Evolutionary conservation across 2,797 vertebrate species (phyloP), one percentile per base, ranked within the genome.

Genomic region (Enteromius radiatus): DNA sequence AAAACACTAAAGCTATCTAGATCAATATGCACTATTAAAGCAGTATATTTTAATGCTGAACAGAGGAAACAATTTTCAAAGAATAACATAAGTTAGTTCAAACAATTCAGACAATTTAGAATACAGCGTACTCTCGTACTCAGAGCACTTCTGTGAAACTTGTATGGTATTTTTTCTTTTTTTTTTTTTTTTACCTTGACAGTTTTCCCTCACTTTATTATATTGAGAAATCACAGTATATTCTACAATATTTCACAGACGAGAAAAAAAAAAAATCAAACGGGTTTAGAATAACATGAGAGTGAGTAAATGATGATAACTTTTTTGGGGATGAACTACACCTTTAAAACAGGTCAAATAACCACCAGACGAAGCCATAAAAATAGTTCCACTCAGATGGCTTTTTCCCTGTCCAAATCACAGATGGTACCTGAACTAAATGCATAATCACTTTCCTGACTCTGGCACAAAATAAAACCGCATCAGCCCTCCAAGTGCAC

Each of bases 401-500:
- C 33, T 75, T 61, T 61, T 47, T 45, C 14, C n/a, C 54, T 76
- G 79, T 41, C 52, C 49, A 61, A 80, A 80, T 79, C 78, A 49
- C 80, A 87, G 71, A 80, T 76, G 76, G 76, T 59, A 78, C 76
- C 68, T 41, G 63, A 74, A 70, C 54, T 68, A 61, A 80, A 75
- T 63, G 78, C 64, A 70, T 85, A 77, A 85, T 73, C 67, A 43
- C 33, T 64, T 64, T 56, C 43, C 33, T 63, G 56, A 61, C 31
- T 64, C 28, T 52, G 52, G 31, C 70, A 75, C 54, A 80, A 86
- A 84, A 80, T 73, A 87, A 86, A 82, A 59, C 43, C 45, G 17
- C 76, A 76, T 82, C 21, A 76, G 70, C 43, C 59, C 80, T 64
- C n/a, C 11, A 10, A 41, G 31, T 80, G 76, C 23, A 38, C 73